phyloP scores from a whole-genome alignment of 2,113 vertebrate species.

The Toxotes chatareus region DNA sequence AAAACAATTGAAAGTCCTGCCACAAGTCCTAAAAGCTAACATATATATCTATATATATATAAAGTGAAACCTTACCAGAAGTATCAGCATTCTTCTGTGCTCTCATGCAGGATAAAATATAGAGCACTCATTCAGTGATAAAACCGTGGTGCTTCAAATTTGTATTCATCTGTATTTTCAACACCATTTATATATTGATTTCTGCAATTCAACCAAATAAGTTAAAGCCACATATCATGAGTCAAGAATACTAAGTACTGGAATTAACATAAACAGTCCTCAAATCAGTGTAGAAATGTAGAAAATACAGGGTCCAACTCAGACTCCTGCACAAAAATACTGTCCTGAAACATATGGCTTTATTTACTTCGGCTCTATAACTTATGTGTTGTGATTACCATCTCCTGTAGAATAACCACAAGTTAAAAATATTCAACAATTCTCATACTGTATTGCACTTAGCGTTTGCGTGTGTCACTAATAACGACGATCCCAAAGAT shows the following conservation, averaged over 20 bases:
- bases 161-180: constrained; percentile 14
- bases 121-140: constrained; percentile 2
- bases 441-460: constrained; percentile 78
- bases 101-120: constrained; percentile 41
- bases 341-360: constrained; percentile 76
- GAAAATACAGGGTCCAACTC: constrained; percentile 16
- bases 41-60: not conserved
- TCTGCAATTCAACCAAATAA: constrained; percentile 33
- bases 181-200: constrained; percentile 19
- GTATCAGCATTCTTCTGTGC: constrained; percentile 17
- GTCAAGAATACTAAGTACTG: not conserved
- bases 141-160: constrained; percentile 28
- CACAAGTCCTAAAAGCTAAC: constrained; percentile 32
- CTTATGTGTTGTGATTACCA: constrained; percentile 10
- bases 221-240: constrained; percentile 50
- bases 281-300: constrained; percentile 23
- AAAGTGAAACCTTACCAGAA: constrained; percentile 20
- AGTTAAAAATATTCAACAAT: constrained; percentile 51
- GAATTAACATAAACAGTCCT: constrained; percentile 24
- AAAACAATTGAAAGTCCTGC: not conserved
- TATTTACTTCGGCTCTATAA: constrained; percentile 27
- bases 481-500: constrained; percentile 27
- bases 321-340: constrained; percentile 43
- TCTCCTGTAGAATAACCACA: constrained; percentile 35
- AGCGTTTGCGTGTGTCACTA: constrained; percentile 45